Evolutionary conservation across 2,797 vertebrate genomes (phyloP).

Genomic region (Dryobates pubescens): DNA sequence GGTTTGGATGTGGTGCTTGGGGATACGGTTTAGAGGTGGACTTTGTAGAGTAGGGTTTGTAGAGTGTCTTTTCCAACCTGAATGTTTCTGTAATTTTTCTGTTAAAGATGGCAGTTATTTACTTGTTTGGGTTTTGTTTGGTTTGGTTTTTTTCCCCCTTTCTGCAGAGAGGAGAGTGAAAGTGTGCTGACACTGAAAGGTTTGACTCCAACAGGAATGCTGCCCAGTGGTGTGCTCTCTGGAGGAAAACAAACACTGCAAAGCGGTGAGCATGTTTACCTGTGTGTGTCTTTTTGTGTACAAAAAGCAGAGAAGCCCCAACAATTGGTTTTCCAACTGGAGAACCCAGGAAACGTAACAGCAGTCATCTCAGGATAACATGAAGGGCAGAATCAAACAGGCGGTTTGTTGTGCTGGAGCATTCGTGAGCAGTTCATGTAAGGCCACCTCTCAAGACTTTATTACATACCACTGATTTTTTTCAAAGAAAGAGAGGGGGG

Average conservation of each 20-base stretch:
- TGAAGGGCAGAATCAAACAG: background rate
- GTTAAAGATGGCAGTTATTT: background rate
- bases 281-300: background rate
- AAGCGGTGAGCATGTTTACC: slow-evolving; percentile 88
- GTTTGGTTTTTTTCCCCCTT: background rate
- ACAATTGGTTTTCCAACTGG: background rate
- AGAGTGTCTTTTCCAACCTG: too few relatives aligned
- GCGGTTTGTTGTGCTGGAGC: background rate
- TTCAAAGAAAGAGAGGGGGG: background rate
- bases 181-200: slow-evolving; percentile 98
- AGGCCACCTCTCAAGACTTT: background rate
- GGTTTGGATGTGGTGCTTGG: too few relatives aligned
- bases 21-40: too few relatives aligned
- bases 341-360: slow-evolving; percentile 14
- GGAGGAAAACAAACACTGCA: slow-evolving; percentile 98
- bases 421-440: background rate
- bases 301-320: background rate
- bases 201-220: slow-evolving; percentile 97
- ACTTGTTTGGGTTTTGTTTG: background rate
- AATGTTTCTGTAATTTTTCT: too few relatives aligned
- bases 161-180: slow-evolving; percentile 95
- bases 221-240: slow-evolving; percentile 96
- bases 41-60: too few relatives aligned
- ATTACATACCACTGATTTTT: background rate
- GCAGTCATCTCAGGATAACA: background rate